Evolutionary conservation across 2,797 vertebrate species (phyloP), one percentile per base, ranked within the genome.

Genomic region (Fistularia tabacaria): DNA sequence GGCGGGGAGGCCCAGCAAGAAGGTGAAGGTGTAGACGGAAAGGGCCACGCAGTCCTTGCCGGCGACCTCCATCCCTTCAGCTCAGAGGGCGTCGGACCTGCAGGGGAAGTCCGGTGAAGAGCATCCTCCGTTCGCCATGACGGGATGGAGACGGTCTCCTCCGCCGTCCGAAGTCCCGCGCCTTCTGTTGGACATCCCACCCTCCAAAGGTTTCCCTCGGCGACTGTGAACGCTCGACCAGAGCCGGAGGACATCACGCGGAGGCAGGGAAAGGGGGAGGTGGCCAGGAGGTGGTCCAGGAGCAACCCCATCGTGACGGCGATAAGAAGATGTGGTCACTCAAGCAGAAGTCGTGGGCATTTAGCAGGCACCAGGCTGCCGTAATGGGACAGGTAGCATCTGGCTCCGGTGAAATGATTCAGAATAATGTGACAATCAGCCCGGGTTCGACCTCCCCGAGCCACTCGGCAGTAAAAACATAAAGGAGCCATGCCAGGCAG

Each of bases 331-430:
- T 8, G 76, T 49, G 62, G 11, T 55, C 56, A 52, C 15, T 88
- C 85, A 87, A 55, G 86, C 80, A 74, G 74, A 87, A 88, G 59
- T n/a, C 60, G 48, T 73, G 70, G 81, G 73, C 80, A 74, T 88
- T 91, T 87, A 86, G 72, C 69, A 50, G 74, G 78, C 79, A 73
- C 70, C 66, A 65, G 61, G 55, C 65, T 14, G 74, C 70, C 74
- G 69, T 89, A 87, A 88, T 88, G 74, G 74, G 77, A 78, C 80
- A 78, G 71, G 81, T 75, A 76, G 74, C 85, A 85, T 87, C 84
- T 86, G 80, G 76, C 74, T 87, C 85, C 89, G 85, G 89, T 90
- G 90, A 90, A 92, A 91, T 92, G 90, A 87, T 88, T 86, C 88
- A 89, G 91, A 91, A 91, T 87, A 87, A 92, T 90, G 64, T 55